Conservation (phyloP, 2,888 invertebrate genomes). For the Xestoiulus laeticollis region DNA sequence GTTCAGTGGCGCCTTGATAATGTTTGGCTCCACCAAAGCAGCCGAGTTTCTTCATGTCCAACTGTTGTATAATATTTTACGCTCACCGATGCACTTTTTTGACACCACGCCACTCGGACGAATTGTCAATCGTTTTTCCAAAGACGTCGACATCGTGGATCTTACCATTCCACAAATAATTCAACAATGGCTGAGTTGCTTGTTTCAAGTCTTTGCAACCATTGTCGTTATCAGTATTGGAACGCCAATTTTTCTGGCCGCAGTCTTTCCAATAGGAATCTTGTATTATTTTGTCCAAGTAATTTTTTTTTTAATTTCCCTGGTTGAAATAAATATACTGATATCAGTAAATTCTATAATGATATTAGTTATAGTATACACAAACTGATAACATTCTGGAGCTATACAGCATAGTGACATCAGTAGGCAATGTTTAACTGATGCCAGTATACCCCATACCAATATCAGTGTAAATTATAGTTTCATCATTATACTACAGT, state of each 20-base stretch:
- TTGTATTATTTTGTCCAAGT: slow-evolving; percentile 63
- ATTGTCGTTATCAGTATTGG: slow-evolving; percentile 59
- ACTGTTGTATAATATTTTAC: slow-evolving; percentile 55
- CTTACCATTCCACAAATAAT: slow-evolving; percentile 58
- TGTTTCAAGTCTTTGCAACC: slow-evolving; percentile 58
- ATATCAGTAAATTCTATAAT: no score
- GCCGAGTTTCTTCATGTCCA: slow-evolving; percentile 66
- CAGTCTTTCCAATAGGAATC: slow-evolving; percentile 60
- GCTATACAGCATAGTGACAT: no score
- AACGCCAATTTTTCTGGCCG: slow-evolving; percentile 59
- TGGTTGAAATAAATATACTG: no score
- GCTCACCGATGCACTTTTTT: slow-evolving; percentile 57
- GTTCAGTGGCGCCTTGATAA: slow-evolving; percentile 58
- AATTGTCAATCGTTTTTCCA: slow-evolving; percentile 60
- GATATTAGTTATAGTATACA: no score
- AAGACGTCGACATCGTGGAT: slow-evolving; percentile 60
- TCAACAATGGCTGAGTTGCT: slow-evolving; percentile 56
- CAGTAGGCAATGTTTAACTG: no score
- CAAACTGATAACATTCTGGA: no score
- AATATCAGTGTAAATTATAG: no score
- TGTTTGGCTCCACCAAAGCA: slow-evolving; percentile 57
- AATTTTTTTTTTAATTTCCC: not conserved
- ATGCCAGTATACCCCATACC: no score
- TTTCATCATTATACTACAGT: no score
- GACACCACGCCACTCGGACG: slow-evolving; percentile 58